Evolutionary conservation across 2,113 vertebrate species (phyloP).

Genomic region (Rhinopomastus cyanomelas): DNA sequence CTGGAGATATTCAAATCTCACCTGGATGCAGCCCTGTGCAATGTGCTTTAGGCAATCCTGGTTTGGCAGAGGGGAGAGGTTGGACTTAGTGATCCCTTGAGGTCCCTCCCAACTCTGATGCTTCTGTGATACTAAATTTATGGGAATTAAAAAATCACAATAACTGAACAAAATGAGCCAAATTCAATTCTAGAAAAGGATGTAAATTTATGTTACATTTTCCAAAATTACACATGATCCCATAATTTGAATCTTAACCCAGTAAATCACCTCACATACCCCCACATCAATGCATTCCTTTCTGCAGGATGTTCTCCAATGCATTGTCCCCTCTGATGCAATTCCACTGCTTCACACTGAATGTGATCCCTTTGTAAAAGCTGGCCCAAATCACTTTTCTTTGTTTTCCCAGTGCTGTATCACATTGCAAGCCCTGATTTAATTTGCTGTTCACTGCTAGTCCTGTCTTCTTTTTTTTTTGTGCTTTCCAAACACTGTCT

Average conservation of each 20-base stretch:
- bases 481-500: conserved; percentile 27
- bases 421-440: conserved; percentile 53
- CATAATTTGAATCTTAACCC: not conserved
- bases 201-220: not conserved
- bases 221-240: not conserved
- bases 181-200: not conserved
- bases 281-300: not conserved
- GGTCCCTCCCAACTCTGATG: too few species aligned
- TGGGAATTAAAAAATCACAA: not conserved
- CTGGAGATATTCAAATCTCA: too few species aligned
- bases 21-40: too few species aligned
- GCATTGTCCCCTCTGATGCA: not conserved
- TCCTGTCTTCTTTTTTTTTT: not conserved
- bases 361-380: not conserved
- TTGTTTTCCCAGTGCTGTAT: conserved; percentile 59
- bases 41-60: too few species aligned
- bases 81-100: too few species aligned
- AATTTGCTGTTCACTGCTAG: conserved; percentile 53
- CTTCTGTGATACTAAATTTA: not conserved
- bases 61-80: too few species aligned
- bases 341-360: not conserved
- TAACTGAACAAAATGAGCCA: not conserved
- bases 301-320: not conserved
- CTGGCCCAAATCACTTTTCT: conserved; percentile 44
- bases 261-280: not conserved